phyloP scores from a whole-genome alignment of 2,888 invertebrate species.

The Agrochola macilenta region DNA sequence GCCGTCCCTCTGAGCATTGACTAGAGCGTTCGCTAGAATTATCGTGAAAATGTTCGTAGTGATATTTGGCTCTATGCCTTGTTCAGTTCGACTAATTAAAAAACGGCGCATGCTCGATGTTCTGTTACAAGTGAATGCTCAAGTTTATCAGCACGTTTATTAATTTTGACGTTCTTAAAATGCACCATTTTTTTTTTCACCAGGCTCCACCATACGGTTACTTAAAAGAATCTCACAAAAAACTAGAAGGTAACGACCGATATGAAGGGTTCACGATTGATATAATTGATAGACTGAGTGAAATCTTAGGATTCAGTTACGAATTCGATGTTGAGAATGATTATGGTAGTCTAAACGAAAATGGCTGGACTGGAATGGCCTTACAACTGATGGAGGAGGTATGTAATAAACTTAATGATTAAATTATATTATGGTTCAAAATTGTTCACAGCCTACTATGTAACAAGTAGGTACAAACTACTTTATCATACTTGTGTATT shows the following conservation, averaged over 20 bases:
- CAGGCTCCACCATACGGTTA: constrained; percentile 97
- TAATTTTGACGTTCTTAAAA: neutral
- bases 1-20: no score
- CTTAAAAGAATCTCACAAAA: constrained; percentile 92
- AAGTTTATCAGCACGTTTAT: no score
- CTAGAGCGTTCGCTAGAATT: no score
- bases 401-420: constrained; percentile 67
- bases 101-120: no score
- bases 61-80: no score
- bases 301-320: constrained; percentile 94
- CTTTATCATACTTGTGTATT: neutral
- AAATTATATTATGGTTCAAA: neutral
- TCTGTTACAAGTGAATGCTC: no score
- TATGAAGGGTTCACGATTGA: constrained; percentile 97
- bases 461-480: neutral
- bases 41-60: no score
- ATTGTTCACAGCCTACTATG: neutral
- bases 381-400: constrained; percentile 92
- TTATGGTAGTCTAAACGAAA: constrained; percentile 90
- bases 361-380: constrained; percentile 93
- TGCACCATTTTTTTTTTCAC: constrained; percentile 40
- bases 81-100: no score
- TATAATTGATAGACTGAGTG: constrained; percentile 94
- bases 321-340: constrained; percentile 93
- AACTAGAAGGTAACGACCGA: constrained; percentile 94